phyloP scores from a whole-genome alignment of 1,140 invertebrate genomes.

The Bombus superbus region DNA sequence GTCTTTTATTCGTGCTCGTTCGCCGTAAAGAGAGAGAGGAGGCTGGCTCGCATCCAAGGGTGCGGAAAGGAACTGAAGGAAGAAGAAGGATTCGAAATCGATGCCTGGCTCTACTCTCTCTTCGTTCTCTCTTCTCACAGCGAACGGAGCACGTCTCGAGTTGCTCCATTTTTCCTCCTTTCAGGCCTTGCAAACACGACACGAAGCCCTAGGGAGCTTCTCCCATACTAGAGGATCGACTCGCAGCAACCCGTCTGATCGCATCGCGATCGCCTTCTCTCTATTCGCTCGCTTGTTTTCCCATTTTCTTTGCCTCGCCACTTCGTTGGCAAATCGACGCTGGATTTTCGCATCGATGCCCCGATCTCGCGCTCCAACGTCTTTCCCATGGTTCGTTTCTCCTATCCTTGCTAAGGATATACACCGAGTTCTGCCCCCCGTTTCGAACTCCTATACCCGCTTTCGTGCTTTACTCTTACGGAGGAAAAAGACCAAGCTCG shows the following conservation, averaged over 20 bases:
- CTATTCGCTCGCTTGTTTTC: background rate
- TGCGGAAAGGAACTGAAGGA: slow-evolving; percentile 21
- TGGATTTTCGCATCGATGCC: background rate
- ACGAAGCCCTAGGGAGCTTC: slow-evolving; percentile 8
- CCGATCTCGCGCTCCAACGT: background rate
- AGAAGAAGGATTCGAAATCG: slow-evolving; percentile 48
- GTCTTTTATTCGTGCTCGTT: slow-evolving; percentile 18
- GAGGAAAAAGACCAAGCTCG: background rate
- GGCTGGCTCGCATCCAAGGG: slow-evolving; percentile 35
- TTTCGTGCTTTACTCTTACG: background rate
- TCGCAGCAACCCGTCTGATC: background rate
- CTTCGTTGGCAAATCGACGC: slow-evolving; percentile 20
- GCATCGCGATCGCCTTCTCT: background rate
- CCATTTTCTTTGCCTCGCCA: background rate
- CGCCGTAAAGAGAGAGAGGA: slow-evolving; percentile 10
- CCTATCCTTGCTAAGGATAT: background rate
- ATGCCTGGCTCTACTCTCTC: background rate
- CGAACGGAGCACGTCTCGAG: background rate
- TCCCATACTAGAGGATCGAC: slow-evolving; percentile 11
- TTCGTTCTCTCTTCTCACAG: background rate
- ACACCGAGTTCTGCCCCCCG: background rate
- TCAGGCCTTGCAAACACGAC: slow-evolving; percentile 10
- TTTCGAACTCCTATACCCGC: background rate
- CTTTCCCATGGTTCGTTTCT: background rate
- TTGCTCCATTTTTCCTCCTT: slow-evolving; percentile 12